A percentile compares a stretch with the other conserved stretches of the same genome.
Conservation (phyloP, 2,888 invertebrate genomes). For the Axea sp. region DNA sequence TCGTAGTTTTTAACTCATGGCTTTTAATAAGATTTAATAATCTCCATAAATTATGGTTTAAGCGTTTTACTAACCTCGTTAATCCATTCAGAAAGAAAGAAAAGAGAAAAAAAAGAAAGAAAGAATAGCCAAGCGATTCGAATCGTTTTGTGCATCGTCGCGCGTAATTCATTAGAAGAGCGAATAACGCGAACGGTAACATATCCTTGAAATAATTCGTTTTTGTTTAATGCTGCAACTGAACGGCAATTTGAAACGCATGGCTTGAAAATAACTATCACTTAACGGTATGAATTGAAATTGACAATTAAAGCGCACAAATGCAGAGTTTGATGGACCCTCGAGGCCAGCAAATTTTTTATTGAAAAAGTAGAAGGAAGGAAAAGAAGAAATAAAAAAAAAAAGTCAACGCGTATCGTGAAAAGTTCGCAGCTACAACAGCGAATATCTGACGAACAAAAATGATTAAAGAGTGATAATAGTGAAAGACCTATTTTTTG, state of each 20-base stretch:
- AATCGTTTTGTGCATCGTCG: slow-evolving; percentile 2
- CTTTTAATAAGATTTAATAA: too few species aligned
- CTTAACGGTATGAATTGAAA: slow-evolving; percentile 13
- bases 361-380: slow-evolving; percentile 1
- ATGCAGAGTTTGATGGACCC: background rate
- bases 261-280: slow-evolving; percentile 9
- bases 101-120: too few species aligned
- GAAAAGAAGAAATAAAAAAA: background rate
- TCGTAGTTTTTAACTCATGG: too few species aligned
- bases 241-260: slow-evolving; percentile 14
- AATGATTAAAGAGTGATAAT: slow-evolving; percentile 22
- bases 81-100: slow-evolving; percentile 6
- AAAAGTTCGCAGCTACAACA: background rate
- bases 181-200: slow-evolving; percentile 26
- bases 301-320: slow-evolving; percentile 23
- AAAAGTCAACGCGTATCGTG: background rate
- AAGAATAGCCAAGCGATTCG: slow-evolving; percentile 1
- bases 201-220: slow-evolving; percentile 31
- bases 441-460: background rate
- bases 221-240: slow-evolving; percentile 1
- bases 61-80: slow-evolving; percentile 5
- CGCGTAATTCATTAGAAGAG: slow-evolving; percentile 14
- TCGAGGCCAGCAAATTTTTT: slow-evolving; percentile 9
- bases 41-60: slow-evolving; percentile 12
- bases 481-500: too few species aligned